These are phyloP conservation scores for Balearica regulorum DNA, from an alignment of 2,797 vertebrate genomes.

Conservation along the genomic window DNA sequence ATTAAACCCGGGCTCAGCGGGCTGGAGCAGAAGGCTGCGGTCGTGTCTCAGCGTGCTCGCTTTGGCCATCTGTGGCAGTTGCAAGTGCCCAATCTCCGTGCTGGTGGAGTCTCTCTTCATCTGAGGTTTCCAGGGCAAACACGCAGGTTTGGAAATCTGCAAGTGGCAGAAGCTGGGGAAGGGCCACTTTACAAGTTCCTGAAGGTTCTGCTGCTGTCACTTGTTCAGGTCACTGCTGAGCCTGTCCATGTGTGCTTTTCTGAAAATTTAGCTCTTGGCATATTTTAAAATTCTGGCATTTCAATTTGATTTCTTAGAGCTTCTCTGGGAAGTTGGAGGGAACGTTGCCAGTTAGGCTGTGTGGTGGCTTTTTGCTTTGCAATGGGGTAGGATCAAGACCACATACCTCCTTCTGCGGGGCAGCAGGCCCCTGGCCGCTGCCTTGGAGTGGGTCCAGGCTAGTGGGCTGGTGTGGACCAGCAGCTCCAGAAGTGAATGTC, in stretches of 20 bases:
- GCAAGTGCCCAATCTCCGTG: rapidly evolving
- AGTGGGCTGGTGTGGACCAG: not conserved
- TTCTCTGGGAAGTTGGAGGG: not conserved
- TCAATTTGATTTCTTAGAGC: not conserved
- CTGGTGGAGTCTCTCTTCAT: not conserved
- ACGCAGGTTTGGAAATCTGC: rapidly evolving
- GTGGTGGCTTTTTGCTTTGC: not conserved
- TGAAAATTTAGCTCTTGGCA: not conserved
- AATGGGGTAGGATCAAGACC: no score
- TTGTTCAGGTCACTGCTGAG: not conserved
- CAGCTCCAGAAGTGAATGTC: not conserved
- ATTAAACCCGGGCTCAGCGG: rapidly evolving
- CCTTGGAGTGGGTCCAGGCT: not conserved
- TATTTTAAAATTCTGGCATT: not conserved
- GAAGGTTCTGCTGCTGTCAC: not conserved
- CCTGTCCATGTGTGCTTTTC: not conserved
- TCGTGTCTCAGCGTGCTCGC: rapidly evolving
- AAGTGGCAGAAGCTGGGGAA: not conserved
- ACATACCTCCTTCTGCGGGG: rapidly evolving
- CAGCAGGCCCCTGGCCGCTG: not conserved
- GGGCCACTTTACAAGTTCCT: not conserved
- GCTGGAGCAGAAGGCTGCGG: rapidly evolving
- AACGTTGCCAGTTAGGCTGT: not conserved
- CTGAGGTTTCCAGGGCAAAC: rapidly evolving
- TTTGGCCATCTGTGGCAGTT: not conserved